These are phyloP conservation scores for Neelides sp. DNA, from an alignment of 1,140 invertebrate species.

Conservation along the genomic window DNA sequence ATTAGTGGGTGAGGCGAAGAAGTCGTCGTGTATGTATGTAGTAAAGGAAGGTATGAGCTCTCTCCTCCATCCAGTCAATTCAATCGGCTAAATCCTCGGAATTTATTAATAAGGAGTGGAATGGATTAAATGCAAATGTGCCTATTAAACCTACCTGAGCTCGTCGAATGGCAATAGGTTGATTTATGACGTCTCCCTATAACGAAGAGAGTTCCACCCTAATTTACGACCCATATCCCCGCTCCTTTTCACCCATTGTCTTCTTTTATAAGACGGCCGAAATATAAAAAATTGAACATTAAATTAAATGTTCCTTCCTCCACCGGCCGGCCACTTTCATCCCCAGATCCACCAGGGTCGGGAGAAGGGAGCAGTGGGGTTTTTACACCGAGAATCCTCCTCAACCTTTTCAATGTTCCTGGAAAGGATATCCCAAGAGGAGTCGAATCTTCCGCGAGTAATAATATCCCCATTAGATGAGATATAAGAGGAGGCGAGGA, in stretches of 20 bases:
- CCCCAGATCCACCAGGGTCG: not conserved
- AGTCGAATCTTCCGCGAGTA: no score
- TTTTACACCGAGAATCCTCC: not conserved
- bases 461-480: no score
- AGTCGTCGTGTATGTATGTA: no score
- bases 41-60: no score
- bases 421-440: no score
- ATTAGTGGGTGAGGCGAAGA: no score
- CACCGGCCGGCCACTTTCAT: slow-evolving; percentile 18
- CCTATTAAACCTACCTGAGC: slow-evolving; percentile 17
- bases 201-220: slow-evolving; percentile 20
- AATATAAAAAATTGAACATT: slow-evolving; percentile 26
- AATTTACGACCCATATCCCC: slow-evolving; percentile 30
- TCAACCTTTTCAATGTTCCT: slow-evolving; percentile 23
- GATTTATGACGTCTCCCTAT: slow-evolving; percentile 21
- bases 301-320: slow-evolving; percentile 24
- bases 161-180: slow-evolving; percentile 21
- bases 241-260: not conserved
- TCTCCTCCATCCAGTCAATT: no score
- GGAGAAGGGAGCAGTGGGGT: not conserved
- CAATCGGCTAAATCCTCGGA: no score
- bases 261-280: slow-evolving; percentile 21
- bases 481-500: no score
- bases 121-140: slow-evolving; percentile 22
- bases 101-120: not conserved